Evolutionary conservation across 2,888 invertebrate genomes (phyloP), one percentile per base, ranked within the genome.

Genomic region (Chloroclysta siterata): DNA sequence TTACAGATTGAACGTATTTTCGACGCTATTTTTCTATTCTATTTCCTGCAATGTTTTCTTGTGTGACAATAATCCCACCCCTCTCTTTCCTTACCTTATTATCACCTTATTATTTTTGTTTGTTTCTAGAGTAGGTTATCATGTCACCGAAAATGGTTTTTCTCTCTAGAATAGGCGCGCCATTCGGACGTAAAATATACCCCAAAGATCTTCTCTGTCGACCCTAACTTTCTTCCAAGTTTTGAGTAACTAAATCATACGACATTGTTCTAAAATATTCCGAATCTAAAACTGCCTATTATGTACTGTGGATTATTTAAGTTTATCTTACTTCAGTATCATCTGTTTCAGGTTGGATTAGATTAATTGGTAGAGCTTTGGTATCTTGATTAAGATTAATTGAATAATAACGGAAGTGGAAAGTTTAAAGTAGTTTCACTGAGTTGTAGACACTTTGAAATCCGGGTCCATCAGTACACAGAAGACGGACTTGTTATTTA

Each of bases 351-450:
- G 29, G 44, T 29, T 53, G 44, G 53, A n/a, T 53, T 15, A 42
- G 14, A 53, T 53, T 44, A 53, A 15, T 42, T 33, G 15, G 10
- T 46, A 17, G 14, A 29, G 22, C 14, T 42, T 42, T n/a, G 48
- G 28, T 14, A 29, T 42, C 22, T 7, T 28, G 33, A 41, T 44
- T 54, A 1, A 54, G 53, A 53, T 53, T 42, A 14, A 54, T 44
- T 55, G 17, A 36, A 55, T 17, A 15, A 33, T 55, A 29, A 36
- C 17, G 55, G 15, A 33, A 33, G 22, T 36, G 17, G 5, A 39
- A 46, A 41, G 39, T 55, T 55, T 55, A n/a, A 55, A 55, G 46
- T 55, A 17, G n/a, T 47, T 55, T 36, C 17, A 36, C 44, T 17
- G 14, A 39, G 10, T 47, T 55, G 47, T 47, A 36, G 33, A 10